Percentiles rank a stretch among this genome's conserved stretches.
phyloP scores from a whole-genome alignment of 2,888 invertebrate genomes.

The Platycnemis pennipes region DNA sequence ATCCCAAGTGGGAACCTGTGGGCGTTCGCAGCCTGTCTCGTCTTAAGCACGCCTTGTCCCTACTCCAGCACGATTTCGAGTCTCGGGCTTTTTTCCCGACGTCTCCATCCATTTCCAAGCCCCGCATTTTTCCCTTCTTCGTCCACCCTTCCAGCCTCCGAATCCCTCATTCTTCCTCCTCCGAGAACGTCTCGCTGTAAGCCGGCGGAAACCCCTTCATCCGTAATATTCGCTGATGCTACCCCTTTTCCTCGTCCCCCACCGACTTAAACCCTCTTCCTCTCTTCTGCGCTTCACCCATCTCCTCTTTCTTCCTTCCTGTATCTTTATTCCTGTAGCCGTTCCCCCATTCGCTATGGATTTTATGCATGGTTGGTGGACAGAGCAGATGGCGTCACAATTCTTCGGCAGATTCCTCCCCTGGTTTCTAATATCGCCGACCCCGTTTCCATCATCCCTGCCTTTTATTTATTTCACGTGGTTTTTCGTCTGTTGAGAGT shows the following conservation, averaged over 20 bases:
- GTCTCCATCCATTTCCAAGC: background rate
- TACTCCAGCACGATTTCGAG: background rate
- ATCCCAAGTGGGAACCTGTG: background rate
- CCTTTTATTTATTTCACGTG: background rate
- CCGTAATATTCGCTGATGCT: conserved; percentile 48
- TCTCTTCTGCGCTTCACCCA: background rate
- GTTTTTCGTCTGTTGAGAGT: background rate
- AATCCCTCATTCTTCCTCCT: background rate
- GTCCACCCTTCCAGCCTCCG: background rate
- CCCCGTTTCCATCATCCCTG: background rate
- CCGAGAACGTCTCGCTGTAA: background rate
- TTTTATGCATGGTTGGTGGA: background rate
- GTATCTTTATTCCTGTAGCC: background rate
- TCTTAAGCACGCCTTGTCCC: background rate
- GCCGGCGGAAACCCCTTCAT: background rate
- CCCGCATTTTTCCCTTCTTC: background rate
- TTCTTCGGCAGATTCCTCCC: background rate
- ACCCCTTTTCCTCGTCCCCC: background rate
- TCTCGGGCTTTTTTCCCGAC: background rate
- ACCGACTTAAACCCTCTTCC: background rate
- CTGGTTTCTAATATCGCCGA: background rate
- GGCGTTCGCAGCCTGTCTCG: background rate
- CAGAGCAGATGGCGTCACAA: background rate
- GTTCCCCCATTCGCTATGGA: background rate
- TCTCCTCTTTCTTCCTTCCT: background rate